Base-by-base conservation (phyloP, 2,797 vertebrate genomes). In the Acestrorhynchus altus region DNA sequence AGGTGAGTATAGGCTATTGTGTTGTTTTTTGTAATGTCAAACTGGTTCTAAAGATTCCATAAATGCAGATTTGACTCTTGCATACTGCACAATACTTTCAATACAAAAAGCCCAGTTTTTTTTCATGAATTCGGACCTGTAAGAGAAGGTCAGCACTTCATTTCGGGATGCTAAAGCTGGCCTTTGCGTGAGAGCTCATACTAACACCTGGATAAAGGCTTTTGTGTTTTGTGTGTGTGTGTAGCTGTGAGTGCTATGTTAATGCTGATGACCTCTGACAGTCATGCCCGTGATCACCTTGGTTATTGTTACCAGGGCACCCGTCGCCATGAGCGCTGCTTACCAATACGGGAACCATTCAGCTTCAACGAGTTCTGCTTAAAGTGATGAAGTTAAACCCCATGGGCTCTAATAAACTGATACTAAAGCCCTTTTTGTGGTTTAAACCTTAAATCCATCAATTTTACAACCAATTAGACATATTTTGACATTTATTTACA, bases 131-230 rank as follows among this genome's bases (percentile, higher is more conserved):
- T n/a, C 7, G 3, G 44, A 1, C 8, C 12, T 91, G 90, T 86
- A 85, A 84, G 85, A 88, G 85, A 81, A 83, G 83, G 5, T 76
- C 85, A 7, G 10, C 83, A 80, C 26, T 31, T 51, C 9, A 28
- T 22, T 26, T 52, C 79, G 76, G 74, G 63, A 67, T 26, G 46
- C 72, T 80, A 65, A 76, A 64, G 78, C 24, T 3, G 68, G 71
- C 87, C 10, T 81, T 81, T 0, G 11, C 47, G 88, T 85, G 91
- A 88, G 89, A 86, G 74, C 82, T 66, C 87, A 90, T 86, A 87
- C 90, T 90, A 95, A 94, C 96, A 96, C 95, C 96, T 96, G 95
- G 92, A 93, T 87, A 89, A 90, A 93, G 88, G 92, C 89, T 93
- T 91, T 91, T 91, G 90, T 89, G 77, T 83, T 82, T 83, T 80